phyloP scores from a whole-genome alignment of 2,888 invertebrate species.

The Cataglyphis livida region DNA sequence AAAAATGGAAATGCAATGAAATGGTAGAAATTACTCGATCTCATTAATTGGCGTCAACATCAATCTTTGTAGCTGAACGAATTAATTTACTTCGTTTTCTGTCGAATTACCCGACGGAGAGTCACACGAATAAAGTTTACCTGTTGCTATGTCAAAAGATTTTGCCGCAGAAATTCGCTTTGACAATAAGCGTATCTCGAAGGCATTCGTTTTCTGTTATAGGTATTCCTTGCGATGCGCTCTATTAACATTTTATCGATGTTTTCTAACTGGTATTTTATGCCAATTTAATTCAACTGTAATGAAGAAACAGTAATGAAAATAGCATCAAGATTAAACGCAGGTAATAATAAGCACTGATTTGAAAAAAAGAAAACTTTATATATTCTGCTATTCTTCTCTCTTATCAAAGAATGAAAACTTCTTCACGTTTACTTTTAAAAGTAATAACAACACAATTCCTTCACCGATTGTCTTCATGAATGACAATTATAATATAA shows the following conservation, averaged over 20 bases:
- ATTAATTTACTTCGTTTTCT: slow-evolving; percentile 30
- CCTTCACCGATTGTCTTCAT: neutral
- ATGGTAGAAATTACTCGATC: neutral
- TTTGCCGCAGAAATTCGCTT: slow-evolving; percentile 27
- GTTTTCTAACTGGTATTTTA: slow-evolving; percentile 14
- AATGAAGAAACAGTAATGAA: slow-evolving; percentile 5
- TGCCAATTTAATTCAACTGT: slow-evolving; percentile 7
- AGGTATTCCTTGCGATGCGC: neutral
- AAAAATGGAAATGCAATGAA: neutral
- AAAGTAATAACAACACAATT: neutral
- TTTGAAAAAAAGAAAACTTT: neutral
- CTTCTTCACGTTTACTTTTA: neutral
- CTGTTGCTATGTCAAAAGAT: slow-evolving; percentile 45
- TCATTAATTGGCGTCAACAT: slow-evolving; percentile 7
- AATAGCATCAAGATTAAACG: neutral
- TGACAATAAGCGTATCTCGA: slow-evolving; percentile 35
- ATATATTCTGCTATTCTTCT: neutral
- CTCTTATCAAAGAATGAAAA: neutral
- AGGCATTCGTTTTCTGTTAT: slow-evolving; percentile 1
- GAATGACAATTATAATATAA: neutral
- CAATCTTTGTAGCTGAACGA: neutral
- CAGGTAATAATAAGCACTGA: neutral
- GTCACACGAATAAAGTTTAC: slow-evolving; percentile 46
- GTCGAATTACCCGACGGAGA: slow-evolving; percentile 17
- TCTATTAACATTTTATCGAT: slow-evolving; percentile 41